These are phyloP conservation scores for Eristalinus aeneus DNA, from an alignment of 2,888 invertebrate genomes.

Conservation along the genomic window DNA sequence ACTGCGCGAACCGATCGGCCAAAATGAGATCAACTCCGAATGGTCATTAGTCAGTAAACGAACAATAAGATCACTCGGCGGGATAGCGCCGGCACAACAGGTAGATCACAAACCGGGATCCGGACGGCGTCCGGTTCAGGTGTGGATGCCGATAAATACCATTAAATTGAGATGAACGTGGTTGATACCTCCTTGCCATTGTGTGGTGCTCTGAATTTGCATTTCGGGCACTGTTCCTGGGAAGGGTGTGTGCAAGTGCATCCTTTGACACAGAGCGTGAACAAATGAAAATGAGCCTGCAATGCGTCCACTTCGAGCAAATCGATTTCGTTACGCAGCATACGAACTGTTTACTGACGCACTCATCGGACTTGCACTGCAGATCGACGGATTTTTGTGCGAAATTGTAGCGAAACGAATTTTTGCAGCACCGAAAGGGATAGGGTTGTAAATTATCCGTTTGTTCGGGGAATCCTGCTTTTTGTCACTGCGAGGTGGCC, in stretches of 20 bases:
- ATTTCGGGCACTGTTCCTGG: constrained; percentile 4
- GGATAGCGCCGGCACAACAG: constrained; percentile 40
- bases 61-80: constrained; percentile 47
- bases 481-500: no score
- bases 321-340: constrained; percentile 51
- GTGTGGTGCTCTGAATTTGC: constrained; percentile 33
- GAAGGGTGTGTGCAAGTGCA: constrained; percentile 11
- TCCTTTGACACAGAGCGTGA: constrained; percentile 36
- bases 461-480: no score
- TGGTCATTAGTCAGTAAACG: constrained; percentile 54
- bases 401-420: constrained; percentile 64
- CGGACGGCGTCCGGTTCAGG: neutral
- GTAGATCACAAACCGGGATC: neutral
- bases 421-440: constrained; percentile 8
- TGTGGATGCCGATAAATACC: constrained; percentile 65
- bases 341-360: constrained; percentile 13
- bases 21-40: constrained; percentile 28
- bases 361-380: constrained; percentile 46
- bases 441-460: constrained; percentile 29
- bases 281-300: constrained; percentile 38
- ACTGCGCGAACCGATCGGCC: neutral
- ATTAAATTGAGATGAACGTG: constrained; percentile 57
- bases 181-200: constrained; percentile 53
- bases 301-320: constrained; percentile 22
- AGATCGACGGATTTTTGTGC: constrained; percentile 30